Conservation (phyloP, 2,797 vertebrate species). For the Lutjanus argentimaculatus region DNA sequence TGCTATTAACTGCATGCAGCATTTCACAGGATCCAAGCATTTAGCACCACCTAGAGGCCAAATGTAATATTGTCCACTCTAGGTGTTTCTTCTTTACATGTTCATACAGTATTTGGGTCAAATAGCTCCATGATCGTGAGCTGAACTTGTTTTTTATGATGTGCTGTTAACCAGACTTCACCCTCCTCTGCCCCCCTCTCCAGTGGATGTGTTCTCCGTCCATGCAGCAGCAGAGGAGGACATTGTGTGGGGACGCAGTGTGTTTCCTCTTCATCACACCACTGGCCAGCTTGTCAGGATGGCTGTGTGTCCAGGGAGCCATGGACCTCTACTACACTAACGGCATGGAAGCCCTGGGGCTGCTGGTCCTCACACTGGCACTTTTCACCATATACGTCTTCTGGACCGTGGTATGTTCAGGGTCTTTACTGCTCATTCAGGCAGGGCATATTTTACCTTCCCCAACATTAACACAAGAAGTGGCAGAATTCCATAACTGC, state of each 20-base stretch:
- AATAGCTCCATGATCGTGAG: background rate
- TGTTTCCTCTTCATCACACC: constrained; percentile 86
- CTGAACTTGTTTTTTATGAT: background rate
- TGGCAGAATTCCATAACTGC: no score
- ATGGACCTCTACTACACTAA: constrained; percentile 81
- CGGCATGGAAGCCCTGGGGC: constrained; percentile 77
- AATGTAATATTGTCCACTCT: background rate
- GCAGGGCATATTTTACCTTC: background rate
- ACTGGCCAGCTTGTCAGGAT: constrained; percentile 81
- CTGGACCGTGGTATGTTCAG: constrained; percentile 79
- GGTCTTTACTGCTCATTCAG: background rate
- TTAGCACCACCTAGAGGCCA: constrained; percentile 9
- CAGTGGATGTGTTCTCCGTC: constrained; percentile 81
- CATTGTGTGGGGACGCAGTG: constrained; percentile 74
- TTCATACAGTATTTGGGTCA: background rate
- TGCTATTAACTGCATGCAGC: background rate
- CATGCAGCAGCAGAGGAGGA: constrained; percentile 78
- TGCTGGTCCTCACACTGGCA: constrained; percentile 79
- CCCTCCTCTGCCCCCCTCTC: background rate
- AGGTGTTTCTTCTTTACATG: background rate
- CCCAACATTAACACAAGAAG: no score
- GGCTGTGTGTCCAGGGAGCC: constrained; percentile 85
- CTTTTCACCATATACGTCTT: constrained; percentile 83
- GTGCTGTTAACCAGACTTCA: background rate
- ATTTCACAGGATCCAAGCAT: background rate